These are phyloP conservation scores for Bembecia ichneumoniformis DNA, from an alignment of 2,888 invertebrate genomes.

Conservation along the genomic window DNA sequence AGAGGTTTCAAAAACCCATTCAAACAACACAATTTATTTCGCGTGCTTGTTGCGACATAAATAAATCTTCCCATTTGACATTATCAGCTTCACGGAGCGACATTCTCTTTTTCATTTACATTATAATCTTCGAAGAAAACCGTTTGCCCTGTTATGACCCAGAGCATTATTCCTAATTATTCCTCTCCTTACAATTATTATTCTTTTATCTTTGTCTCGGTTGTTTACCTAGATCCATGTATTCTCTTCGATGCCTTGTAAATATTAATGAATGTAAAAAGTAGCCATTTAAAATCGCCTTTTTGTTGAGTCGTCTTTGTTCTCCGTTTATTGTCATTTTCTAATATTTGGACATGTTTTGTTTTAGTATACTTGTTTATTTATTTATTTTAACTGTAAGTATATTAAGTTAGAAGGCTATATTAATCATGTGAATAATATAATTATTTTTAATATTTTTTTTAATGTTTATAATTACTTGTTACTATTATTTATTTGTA, in stretches of 20 bases:
- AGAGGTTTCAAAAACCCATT: too few relatives aligned
- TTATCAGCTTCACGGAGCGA: conserved; percentile 17
- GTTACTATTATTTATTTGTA: too few relatives aligned
- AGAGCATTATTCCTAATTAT: conserved; percentile 59
- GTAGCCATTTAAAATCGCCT: conserved; percentile 20
- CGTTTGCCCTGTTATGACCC: conserved; percentile 38
- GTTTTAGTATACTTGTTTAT: background rate
- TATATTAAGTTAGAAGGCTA: background rate
- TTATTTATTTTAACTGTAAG: background rate
- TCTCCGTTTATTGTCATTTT: background rate
- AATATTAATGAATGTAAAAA: conserved; percentile 28
- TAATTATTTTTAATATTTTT: too few relatives aligned
- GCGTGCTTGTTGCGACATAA: conserved; percentile 6
- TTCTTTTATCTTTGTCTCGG: conserved; percentile 33
- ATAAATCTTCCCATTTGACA: conserved; percentile 21
- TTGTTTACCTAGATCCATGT: conserved; percentile 36
- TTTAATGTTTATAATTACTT: too few relatives aligned
- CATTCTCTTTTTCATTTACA: conserved; percentile 20
- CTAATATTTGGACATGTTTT: background rate
- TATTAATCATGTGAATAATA: too few relatives aligned
- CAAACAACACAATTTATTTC: background rate
- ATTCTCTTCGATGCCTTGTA: conserved; percentile 16
- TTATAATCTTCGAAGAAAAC: conserved; percentile 23
- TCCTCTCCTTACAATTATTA: conserved; percentile 35
- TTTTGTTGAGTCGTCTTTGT: conserved; percentile 17